Base-by-base conservation (phyloP, 2,113 vertebrate species). In the Atrichornis clamosus region DNA sequence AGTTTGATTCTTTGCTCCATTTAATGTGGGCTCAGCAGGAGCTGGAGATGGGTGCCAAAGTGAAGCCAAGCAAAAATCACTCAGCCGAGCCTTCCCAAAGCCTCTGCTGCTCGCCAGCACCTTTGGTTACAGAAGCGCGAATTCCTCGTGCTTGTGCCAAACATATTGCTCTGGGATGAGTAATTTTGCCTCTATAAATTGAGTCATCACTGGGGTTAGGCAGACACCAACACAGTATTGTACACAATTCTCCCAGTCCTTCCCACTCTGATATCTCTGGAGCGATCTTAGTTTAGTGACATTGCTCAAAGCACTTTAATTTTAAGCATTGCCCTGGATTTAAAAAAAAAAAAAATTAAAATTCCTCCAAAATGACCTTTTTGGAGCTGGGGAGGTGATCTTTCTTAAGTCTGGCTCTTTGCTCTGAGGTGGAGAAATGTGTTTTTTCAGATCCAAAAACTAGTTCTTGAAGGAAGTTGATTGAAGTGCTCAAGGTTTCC, bases 1-100 rank as follows among this genome's bases (percentile, higher is more conserved):
- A 75, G 87, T 93, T 81, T 44, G 55, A 82, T 68, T 72, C 76
- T 90, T 87, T 89, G 76, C 85, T 91, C 93, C 94, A 94, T 95
- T 95, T 95, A 88, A 58, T 35, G 33, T 1, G 46, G 84, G 65
- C 84, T 90, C 92, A 90, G 84, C 64, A 1, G 80, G 95, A 96
- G 60, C n/a, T 77, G 64, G 41, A 56, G 87, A 50, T 44, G 47
- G 72, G 84, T 88, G 95, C 78, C 91, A 84, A 91, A 91, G 65
- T 7, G 90, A 85, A 95, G 49, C 63, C 50, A 77, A 90, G 81
- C 55, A 78, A 80, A 89, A 91, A 86, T 87, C 75, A 75, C 55
- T 96, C 84, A 74, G 41, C 53, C 0, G 2, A 87, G 39, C 28
- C 68, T 65, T 83, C 78, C 70, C 70, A 39, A 23, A 24, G 46